A percentile compares a stretch with the other conserved stretches of the same genome.
Conservation (phyloP, 1,140 invertebrate species). For the Eufriesea mexicana region DNA sequence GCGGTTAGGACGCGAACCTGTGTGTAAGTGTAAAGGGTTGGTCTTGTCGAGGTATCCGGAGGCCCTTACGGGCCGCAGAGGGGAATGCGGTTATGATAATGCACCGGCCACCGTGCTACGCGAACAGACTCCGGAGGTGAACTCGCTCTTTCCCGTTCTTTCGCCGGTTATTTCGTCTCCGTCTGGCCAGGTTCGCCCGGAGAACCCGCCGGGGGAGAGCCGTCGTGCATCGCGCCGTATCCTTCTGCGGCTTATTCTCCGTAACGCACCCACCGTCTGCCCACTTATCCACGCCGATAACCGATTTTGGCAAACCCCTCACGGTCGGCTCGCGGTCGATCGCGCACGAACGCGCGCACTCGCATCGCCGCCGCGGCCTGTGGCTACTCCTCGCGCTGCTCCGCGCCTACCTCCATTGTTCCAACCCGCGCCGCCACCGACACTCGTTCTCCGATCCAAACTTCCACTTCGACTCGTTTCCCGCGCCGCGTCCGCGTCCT, state of each 20-base stretch:
- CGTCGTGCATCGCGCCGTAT: slow-evolving; percentile 9
- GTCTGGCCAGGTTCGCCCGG: neutral
- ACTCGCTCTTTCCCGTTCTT: slow-evolving; percentile 35
- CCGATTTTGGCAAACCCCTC: slow-evolving; percentile 61
- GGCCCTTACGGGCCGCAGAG: slow-evolving; percentile 69
- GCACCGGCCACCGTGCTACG: slow-evolving; percentile 80
- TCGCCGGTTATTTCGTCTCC: slow-evolving; percentile 5
- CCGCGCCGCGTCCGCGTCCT: slow-evolving; percentile 21
- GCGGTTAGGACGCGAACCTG: slow-evolving; percentile 32
- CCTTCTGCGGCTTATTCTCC: slow-evolving; percentile 27
- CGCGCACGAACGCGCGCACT: slow-evolving; percentile 26
- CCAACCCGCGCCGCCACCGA: neutral
- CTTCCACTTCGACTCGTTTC: no score
- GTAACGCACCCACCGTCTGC: slow-evolving; percentile 39
- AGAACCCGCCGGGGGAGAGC: neutral
- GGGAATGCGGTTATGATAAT: slow-evolving; percentile 82
- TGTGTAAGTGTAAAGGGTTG: slow-evolving; percentile 73
- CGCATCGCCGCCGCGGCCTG: no score
- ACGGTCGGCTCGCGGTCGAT: slow-evolving; percentile 7
- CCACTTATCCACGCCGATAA: slow-evolving; percentile 64
- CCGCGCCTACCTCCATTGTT: slow-evolving; percentile 57
- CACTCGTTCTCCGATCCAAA: neutral
- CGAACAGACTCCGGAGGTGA: slow-evolving; percentile 67
- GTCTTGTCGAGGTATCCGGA: slow-evolving; percentile 71
- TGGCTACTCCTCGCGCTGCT: neutral